Evolutionary conservation across 2,888 invertebrate species (phyloP).

Genomic region (Dynastes maya): DNA sequence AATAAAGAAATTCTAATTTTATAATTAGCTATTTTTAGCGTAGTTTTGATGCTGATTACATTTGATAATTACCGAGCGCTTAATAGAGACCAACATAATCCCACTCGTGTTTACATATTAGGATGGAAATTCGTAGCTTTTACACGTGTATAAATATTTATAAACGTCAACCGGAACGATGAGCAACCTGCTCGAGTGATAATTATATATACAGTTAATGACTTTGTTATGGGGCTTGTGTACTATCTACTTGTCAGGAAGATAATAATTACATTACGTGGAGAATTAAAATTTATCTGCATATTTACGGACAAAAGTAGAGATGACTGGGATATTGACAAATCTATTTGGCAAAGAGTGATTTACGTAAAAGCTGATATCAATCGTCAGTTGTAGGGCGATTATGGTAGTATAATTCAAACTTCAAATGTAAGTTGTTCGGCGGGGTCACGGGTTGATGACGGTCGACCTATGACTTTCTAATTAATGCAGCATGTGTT

Average conservation of each 20-base stretch:
- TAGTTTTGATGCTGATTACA: constrained; percentile 9
- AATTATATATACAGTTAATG: constrained; percentile 36
- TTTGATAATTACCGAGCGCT: constrained; percentile 11
- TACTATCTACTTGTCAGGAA: constrained; percentile 28
- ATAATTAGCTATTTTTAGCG: constrained; percentile 9
- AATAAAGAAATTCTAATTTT: background rate
- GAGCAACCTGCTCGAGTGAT: constrained; percentile 36
- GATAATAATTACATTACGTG: constrained; percentile 26
- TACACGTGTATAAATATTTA: constrained; percentile 42
- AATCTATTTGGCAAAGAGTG: background rate
- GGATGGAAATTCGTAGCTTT: constrained; percentile 19
- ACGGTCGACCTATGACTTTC: constrained; percentile 45
- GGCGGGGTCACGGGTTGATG: constrained; percentile 41
- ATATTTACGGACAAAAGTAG: background rate
- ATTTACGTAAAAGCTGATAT: constrained; percentile 31
- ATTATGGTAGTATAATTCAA: constrained; percentile 26
- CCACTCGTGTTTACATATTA: constrained; percentile 23
- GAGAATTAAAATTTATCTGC: constrained; percentile 12
- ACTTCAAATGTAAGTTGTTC: constrained; percentile 22
- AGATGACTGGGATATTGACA: background rate
- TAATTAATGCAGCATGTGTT: constrained; percentile 47
- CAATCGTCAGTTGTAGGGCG: constrained; percentile 12
- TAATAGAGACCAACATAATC: constrained; percentile 20
- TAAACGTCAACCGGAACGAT: constrained; percentile 24
- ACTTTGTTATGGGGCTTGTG: background rate